phyloP scores from a whole-genome alignment of 2,888 invertebrate genomes.

The Rhingia rostrata region DNA sequence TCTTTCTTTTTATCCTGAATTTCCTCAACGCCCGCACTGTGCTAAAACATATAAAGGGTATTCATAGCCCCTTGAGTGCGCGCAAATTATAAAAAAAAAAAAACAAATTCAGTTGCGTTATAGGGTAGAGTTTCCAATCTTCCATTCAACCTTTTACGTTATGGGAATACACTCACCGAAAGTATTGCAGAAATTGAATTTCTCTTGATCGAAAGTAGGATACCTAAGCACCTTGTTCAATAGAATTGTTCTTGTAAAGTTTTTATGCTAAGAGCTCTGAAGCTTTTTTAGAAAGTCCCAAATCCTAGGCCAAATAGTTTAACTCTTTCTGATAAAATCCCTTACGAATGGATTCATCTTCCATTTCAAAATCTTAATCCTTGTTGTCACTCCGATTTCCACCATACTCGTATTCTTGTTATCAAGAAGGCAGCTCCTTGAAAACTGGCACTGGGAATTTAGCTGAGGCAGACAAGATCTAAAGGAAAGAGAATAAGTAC shows the following conservation, averaged over 20 bases:
- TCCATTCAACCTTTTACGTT: too few relatives aligned
- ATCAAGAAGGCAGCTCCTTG: neutral
- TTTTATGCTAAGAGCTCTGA: slow-evolving; percentile 6
- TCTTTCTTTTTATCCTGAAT: too few relatives aligned
- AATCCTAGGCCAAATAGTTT: too few relatives aligned
- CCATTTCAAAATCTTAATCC: neutral
- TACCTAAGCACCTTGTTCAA: neutral
- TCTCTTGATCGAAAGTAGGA: too few relatives aligned
- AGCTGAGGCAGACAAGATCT: too few relatives aligned
- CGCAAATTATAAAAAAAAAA: too few relatives aligned
- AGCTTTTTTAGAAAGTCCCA: neutral
- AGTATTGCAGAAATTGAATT: too few relatives aligned
- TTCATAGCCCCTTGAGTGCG: too few relatives aligned
- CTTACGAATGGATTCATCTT: neutral
- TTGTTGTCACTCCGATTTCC: neutral
- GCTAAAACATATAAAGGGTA: too few relatives aligned
- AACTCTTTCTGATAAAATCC: slow-evolving; percentile 6
- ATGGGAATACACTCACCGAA: slow-evolving; percentile 7
- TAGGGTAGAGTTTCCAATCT: neutral
- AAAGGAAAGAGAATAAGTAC: too few relatives aligned
- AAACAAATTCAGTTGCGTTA: slow-evolving; percentile 42
- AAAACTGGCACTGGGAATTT: too few relatives aligned
- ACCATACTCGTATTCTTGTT: neutral
- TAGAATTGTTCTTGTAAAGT: slow-evolving; percentile 13
- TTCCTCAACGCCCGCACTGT: too few relatives aligned